A percentile compares a stretch with the other conserved stretches of the same genome.
phyloP scores from a whole-genome alignment of 2,888 invertebrate species.

The Andrena minutula region DNA sequence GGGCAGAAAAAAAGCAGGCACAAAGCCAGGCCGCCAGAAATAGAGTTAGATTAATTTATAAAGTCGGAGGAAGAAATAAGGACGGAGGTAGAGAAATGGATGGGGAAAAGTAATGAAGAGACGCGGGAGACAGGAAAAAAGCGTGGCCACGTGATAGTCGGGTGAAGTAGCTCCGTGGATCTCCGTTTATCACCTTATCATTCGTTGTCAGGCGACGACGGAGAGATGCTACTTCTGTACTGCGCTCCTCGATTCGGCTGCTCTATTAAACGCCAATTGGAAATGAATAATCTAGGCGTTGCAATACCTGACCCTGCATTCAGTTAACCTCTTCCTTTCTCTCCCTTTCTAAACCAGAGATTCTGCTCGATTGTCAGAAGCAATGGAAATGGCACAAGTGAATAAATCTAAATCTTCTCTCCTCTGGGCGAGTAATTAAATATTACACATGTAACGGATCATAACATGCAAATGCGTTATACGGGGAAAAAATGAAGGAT shows the following conservation, averaged over 20 bases:
- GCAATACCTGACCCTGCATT: background rate
- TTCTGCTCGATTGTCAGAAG: too few relatives aligned
- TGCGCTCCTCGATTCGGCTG: background rate
- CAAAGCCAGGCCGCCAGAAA: slow-evolving; percentile 52
- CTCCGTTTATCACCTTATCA: slow-evolving; percentile 36
- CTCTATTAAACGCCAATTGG: background rate
- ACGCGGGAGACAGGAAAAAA: slow-evolving; percentile 33
- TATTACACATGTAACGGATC: too few relatives aligned
- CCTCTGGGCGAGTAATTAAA: too few relatives aligned
- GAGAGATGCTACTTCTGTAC: slow-evolving; percentile 14
- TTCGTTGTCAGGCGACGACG: slow-evolving; percentile 4
- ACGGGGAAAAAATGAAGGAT: too few relatives aligned
- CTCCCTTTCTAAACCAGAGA: too few relatives aligned
- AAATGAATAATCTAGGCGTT: background rate
- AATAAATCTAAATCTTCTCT: too few relatives aligned
- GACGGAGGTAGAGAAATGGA: slow-evolving; percentile 48
- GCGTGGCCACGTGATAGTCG: slow-evolving; percentile 2
- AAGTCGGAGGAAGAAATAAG: slow-evolving; percentile 56
- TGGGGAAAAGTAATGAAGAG: slow-evolving; percentile 48
- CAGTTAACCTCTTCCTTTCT: too few relatives aligned
- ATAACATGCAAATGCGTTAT: too few relatives aligned
- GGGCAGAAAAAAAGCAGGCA: slow-evolving; percentile 39
- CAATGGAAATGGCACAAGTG: too few relatives aligned
- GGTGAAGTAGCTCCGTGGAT: background rate
- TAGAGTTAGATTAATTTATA: slow-evolving; percentile 64